Base-by-base conservation (phyloP, 2,797 vertebrate genomes). In the Hypotaenidia okinawae region DNA sequence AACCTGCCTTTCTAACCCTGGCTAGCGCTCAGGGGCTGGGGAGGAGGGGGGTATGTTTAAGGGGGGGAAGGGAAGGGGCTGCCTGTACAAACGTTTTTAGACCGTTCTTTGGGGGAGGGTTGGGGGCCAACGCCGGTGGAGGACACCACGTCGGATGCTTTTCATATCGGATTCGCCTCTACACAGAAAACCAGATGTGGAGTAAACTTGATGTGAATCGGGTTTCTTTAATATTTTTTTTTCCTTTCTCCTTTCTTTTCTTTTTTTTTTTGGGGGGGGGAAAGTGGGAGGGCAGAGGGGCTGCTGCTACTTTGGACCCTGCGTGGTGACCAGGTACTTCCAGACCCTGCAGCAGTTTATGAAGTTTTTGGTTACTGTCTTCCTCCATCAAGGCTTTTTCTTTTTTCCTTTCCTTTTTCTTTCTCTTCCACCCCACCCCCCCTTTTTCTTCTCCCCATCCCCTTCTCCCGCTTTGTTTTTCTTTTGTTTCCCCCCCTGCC, bases 1-100 rank as follows among this genome's bases (percentile, higher is more conserved):
- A 99, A 99, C 96, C 98, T 99, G 98, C 99, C 99, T 69, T 99
- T 99, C 97, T 99, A 96, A 99, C 96, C 90, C 47, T 7, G n/a
- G n/a, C 68, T 8, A 58, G 76, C 0, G 2, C 83, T 51, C 13
- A 1, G 17, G 89, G 47, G 47, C 47, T 47, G 19, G 85, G 54
- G 91, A 39, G 49, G 24, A 25, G 25, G 73, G 63, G 63, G 18
- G 43, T 18, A 16, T 45, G 43, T 19, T 45, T 45, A 19, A 45
- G 18, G 18, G 18, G 43, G 43, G 43, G 43, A 45, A 45, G 43
- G 43, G 43, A 62, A 9, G 23, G 83, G 43, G 63, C 90, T 62
- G 54, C 25, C 21, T 49, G 67, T 73, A 77, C 93, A 87, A 57
- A 92, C 74, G 5, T 70, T 12, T 93, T 79, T 79, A 95, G 96